Conservation (phyloP, 53 echinoderm and acorn worm species). For the Zoroaster sp. region DNA sequence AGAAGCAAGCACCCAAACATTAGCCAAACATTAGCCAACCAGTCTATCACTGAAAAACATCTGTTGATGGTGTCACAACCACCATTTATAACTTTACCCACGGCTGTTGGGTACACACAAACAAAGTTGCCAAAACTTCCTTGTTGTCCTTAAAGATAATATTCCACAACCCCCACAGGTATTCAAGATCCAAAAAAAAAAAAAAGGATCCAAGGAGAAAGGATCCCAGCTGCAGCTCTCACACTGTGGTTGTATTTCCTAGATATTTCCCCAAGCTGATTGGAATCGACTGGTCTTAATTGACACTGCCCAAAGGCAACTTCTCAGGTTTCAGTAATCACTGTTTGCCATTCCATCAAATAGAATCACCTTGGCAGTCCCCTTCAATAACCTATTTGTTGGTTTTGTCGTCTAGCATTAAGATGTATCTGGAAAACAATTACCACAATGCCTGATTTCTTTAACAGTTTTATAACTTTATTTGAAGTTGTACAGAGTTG, state of each 20-base stretch:
- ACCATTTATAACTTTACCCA: not conserved
- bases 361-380: too few relatives aligned
- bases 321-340: too few relatives aligned
- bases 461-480: too few relatives aligned
- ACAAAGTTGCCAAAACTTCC: not conserved
- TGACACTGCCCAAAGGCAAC: not conserved
- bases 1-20: too few relatives aligned
- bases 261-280: constrained; percentile 32
- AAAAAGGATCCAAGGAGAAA: not conserved
- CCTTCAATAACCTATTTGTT: too few relatives aligned
- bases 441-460: too few relatives aligned
- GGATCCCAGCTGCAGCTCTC: not conserved
- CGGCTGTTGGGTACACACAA: not conserved
- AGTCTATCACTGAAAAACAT: not conserved
- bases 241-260: not conserved
- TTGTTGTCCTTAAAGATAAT: constrained; percentile 1
- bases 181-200: not conserved
- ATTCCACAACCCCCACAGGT: not conserved
- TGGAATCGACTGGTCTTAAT: constrained; percentile 12
- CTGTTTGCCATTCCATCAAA: too few relatives aligned
- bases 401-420: too few relatives aligned
- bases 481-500: too few relatives aligned
- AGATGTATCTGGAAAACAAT: too few relatives aligned
- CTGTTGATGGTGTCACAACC: not conserved
- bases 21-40: too few relatives aligned